Evolutionary conservation across 2,888 invertebrate genomes (phyloP).

Genomic region (Drosophila neotestacea): DNA sequence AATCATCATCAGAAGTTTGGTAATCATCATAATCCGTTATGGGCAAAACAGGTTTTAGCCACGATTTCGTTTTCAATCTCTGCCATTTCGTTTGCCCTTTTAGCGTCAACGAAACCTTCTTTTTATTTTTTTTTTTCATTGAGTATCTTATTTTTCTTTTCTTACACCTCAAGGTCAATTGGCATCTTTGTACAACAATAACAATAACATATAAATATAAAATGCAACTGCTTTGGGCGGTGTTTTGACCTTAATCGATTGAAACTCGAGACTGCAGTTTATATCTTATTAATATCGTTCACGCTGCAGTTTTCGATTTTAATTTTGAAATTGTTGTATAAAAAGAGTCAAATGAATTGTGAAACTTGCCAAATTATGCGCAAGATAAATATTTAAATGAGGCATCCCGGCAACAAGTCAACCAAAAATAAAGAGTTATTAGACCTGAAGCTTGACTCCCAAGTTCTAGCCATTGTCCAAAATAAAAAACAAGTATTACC

Average conservation of each 20-base stretch:
- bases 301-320: conserved; percentile 33
- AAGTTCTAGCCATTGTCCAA: conserved; percentile 16
- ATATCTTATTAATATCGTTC: conserved; percentile 35
- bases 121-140: neutral
- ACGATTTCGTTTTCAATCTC: conserved; percentile 49
- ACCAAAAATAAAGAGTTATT: conserved; percentile 19
- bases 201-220: conserved; percentile 22
- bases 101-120: conserved; percentile 31
- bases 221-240: conserved; percentile 69
- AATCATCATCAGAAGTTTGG: conserved; percentile 17
- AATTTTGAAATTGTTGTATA: conserved; percentile 12
- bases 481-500: conserved; percentile 51
- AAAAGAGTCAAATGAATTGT: conserved; percentile 8
- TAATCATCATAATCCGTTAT: conserved; percentile 52
- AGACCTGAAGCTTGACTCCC: conserved; percentile 3
- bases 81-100: conserved; percentile 60
- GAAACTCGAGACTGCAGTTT: conserved; percentile 48
- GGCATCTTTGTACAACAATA: conserved; percentile 40
- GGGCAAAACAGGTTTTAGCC: conserved; percentile 39
- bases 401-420: conserved; percentile 27
- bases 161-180: conserved; percentile 71
- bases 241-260: conserved; percentile 74
- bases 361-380: conserved; percentile 26
- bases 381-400: conserved; percentile 23
- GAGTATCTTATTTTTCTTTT: conserved; percentile 4